A percentile compares a stretch with the other conserved stretches of the same genome.
phyloP scores from a whole-genome alignment of 2,113 vertebrate species.

The Ornithorhynchus anatinus region DNA sequence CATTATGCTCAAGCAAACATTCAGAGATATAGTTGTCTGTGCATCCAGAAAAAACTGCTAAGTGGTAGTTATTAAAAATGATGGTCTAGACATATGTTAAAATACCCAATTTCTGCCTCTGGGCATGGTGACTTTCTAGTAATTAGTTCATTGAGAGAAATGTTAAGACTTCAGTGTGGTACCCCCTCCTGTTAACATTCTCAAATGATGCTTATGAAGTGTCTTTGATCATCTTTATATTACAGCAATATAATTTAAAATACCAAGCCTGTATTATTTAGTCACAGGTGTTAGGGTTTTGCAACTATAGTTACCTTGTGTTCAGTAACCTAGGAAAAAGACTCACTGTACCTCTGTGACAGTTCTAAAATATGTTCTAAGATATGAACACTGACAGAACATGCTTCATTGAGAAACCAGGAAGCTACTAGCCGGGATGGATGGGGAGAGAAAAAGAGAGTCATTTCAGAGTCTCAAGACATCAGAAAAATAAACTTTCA shows the following conservation, averaged over 20 bases:
- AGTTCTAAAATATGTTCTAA: neutral
- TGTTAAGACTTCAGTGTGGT: slow-evolving; percentile 3
- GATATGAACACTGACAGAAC: neutral
- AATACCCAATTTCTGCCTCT: neutral
- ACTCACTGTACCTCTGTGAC: neutral
- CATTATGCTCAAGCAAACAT: neutral
- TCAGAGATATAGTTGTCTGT: too few relatives aligned
- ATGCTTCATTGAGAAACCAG: neutral
- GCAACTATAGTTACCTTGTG: neutral
- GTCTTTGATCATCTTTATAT: neutral
- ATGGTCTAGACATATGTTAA: neutral
- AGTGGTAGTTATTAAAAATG: neutral
- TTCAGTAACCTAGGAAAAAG: neutral
- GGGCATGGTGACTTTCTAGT: slow-evolving; percentile 1
- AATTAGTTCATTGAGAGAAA: slow-evolving; percentile 22
- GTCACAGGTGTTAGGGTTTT: neutral
- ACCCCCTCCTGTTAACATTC: neutral
- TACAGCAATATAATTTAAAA: neutral
- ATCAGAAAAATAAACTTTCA: too few relatives aligned
- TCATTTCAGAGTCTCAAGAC: too few relatives aligned
- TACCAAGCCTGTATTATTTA: neutral
- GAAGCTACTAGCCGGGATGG: too few relatives aligned
- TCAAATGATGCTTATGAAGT: slow-evolving; percentile 24
- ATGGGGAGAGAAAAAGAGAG: too few relatives aligned
- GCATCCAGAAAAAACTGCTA: too few relatives aligned